Evolutionary conservation across 1,140 invertebrate species (phyloP), one percentile per base, ranked within the genome.

Genomic region (Cephus cinctus): DNA sequence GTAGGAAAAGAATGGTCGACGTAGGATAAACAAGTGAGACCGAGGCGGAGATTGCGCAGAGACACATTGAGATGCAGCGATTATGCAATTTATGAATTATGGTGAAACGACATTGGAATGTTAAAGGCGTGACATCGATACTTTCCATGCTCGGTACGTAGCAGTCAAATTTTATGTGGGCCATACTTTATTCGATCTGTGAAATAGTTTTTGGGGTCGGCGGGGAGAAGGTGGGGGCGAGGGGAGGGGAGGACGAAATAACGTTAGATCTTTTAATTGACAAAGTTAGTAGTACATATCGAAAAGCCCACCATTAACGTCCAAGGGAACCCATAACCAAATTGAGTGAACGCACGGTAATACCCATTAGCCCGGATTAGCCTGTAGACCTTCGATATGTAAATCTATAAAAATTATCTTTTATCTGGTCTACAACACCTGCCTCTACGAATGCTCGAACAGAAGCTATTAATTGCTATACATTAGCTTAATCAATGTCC

Each of bases 81-180:
- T 59, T 49, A 32, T 36, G 41, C 23, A 56, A 56, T 56, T 49
- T 50, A 40, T 46, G 38, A 56, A 50, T 56, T 48, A 47, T 30
- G 45, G 14, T 32, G 30, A 12, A 40, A 51, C 43, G 19, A 35
- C 27, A n/a, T 19, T 31, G 31, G 44, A 56, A 47, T 47, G 43
- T 20, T 30, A 45, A 36, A 43, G 43, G 34, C n/a, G n/a, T n/a
- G n/a, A n/a, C n/a, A n/a, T n/a, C n/a, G n/a, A n/a, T n/a, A n/a
- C n/a, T n/a, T n/a, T n/a, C n/a, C n/a, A n/a, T n/a, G n/a, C n/a
- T n/a, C n/a, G n/a, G n/a, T n/a, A n/a, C n/a, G n/a, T n/a, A n/a
- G n/a, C n/a, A n/a, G n/a, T n/a, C n/a, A n/a, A n/a, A n/a, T n/a
- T n/a, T n/a, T n/a, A n/a, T n/a, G n/a, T n/a, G n/a, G n/a, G n/a